Evolutionary conservation across 2,797 vertebrate species (phyloP), one percentile per base, ranked within the genome.

Genomic region (Sebastolobus alascanus): DNA sequence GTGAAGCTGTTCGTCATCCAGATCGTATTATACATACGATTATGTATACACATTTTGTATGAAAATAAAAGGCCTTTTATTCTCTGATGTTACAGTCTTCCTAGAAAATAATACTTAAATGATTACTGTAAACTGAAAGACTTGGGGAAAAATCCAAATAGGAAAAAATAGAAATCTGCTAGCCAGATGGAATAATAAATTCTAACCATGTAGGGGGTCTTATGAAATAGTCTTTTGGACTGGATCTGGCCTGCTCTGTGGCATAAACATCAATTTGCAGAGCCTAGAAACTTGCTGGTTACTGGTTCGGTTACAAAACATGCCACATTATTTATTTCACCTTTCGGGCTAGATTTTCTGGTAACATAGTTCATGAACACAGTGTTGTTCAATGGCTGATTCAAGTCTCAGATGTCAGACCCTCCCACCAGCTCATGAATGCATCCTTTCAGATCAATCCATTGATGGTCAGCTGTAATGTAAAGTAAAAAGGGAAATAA

Each of bases 101-200:
- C 9, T 55, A 22, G 9, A 33, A 56, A 50, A 58, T 14, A 1
- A 25, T 25, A 25, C 25, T 25, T 9, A 38, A 55, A 60, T 9
- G 2, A 65, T 59, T 20, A 29, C 3, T 31, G 38, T 38, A 20
- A 58, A 69, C 43, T 67, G 3, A 67, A 54, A 63, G n/a, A 73
- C 29, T 66, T 5, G 4, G 18, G 18, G n/a, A 2, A 7, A 67
- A 54, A 66, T 54, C 35, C 4, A 54, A 58, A 63, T 6, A 3
- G 55, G 12, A 22, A 56, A 20, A 55, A 60, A 37, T 20, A 10
- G 1, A 73, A 4, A 38, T 58, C n/a, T 60, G 37, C 6, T 1
- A 13, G 27, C 14, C 66, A 71, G 43, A 75, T 75, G 25, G n/a
- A 55, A 67, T 43, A 52, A 75, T 38, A 75, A 8, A 66, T 70